Evolutionary conservation across 2,797 vertebrate genomes (phyloP).

Genomic region (Novumbra hubbsi): DNA sequence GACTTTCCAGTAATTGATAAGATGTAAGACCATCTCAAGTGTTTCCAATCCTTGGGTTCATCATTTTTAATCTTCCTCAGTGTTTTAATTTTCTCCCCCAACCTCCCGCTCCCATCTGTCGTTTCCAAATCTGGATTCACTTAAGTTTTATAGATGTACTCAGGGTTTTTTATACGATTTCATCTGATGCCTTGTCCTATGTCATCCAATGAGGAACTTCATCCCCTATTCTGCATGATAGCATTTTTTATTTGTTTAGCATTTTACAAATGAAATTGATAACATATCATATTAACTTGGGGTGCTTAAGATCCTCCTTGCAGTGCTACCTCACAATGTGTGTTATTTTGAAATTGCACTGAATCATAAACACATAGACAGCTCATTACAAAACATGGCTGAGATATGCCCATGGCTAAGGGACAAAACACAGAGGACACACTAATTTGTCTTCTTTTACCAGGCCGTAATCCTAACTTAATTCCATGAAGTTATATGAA

Average conservation of each 20-base stretch:
- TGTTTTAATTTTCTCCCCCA: not conserved
- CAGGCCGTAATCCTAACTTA: constrained; percentile 42
- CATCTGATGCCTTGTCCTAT: too few relatives aligned
- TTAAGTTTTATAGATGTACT: not conserved
- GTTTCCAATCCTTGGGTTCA: constrained; percentile 60
- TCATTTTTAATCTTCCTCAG: constrained; percentile 52
- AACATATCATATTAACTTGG: too few relatives aligned
- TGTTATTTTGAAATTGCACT: constrained; percentile 49
- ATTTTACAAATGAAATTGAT: too few relatives aligned
- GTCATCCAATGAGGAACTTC: too few relatives aligned
- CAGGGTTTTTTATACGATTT: too few relatives aligned
- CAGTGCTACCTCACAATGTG: too few relatives aligned
- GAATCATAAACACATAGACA: constrained; percentile 55
- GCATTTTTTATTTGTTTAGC: too few relatives aligned
- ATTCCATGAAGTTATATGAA: constrained; percentile 50
- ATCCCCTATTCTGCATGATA: too few relatives aligned
- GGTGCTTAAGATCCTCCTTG: too few relatives aligned
- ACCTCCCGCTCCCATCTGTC: not conserved
- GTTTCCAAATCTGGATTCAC: constrained; percentile 29
- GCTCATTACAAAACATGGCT: constrained; percentile 53
- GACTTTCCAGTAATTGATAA: constrained; percentile 58
- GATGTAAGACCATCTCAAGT: constrained; percentile 54
- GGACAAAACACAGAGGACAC: constrained; percentile 43
- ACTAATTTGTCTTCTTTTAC: constrained; percentile 42
- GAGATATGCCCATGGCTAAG: constrained; percentile 47